Conservation (phyloP, 2,888 invertebrate species). For the Leptopilina syphax region DNA sequence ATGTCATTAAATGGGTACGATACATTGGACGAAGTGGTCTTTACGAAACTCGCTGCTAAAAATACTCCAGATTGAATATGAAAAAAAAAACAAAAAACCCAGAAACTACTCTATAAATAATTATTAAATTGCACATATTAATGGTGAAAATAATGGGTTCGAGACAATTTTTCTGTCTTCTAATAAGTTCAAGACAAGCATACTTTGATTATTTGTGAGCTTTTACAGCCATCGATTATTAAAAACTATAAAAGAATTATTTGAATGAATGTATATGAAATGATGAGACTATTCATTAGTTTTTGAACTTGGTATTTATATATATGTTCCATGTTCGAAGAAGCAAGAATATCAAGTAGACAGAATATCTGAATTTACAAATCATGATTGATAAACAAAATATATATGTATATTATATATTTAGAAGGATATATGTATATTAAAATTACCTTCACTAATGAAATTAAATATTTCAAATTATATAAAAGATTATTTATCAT, state of each 20-base stretch:
- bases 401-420: slow-evolving; percentile 47
- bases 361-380: slow-evolving; percentile 13
- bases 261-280: slow-evolving; percentile 32
- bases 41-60: slow-evolving; percentile 98
- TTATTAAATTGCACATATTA: slow-evolving; percentile 43
- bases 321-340: slow-evolving; percentile 20
- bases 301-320: neutral
- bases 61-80: slow-evolving; percentile 56
- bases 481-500: neutral
- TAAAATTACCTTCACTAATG: slow-evolving; percentile 66
- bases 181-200: neutral
- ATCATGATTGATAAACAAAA: neutral
- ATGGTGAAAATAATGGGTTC: slow-evolving; percentile 23
- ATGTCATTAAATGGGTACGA: slow-evolving; percentile 99
- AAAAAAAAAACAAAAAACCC: slow-evolving; percentile 61
- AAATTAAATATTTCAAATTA: slow-evolving; percentile 54
- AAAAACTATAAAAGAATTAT: neutral
- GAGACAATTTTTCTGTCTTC: slow-evolving; percentile 16
- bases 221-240: slow-evolving; percentile 19
- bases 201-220: slow-evolving; percentile 1
- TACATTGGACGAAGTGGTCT: slow-evolving; percentile 99
- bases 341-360: slow-evolving; percentile 24
- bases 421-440: slow-evolving; percentile 65
- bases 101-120: slow-evolving; percentile 48
- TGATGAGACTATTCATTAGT: neutral